A percentile compares a stretch with the other conserved stretches of the same genome.
Evolutionary conservation across 2,888 invertebrate species (phyloP).

Genomic region (Diarsia rubi): DNA sequence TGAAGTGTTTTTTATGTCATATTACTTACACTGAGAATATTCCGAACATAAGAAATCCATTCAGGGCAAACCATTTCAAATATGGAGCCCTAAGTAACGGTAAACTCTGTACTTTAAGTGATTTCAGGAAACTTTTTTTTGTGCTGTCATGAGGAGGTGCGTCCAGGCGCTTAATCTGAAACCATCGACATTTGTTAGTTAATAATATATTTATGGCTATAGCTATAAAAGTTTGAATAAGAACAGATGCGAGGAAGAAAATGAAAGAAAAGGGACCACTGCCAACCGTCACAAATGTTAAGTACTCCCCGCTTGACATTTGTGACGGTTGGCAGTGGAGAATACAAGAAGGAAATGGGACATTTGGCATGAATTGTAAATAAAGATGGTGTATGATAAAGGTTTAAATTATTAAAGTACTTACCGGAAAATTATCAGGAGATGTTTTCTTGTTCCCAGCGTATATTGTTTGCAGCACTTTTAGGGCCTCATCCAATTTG

Average conservation of each 20-base stretch:
- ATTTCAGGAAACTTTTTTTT: conserved; percentile 76
- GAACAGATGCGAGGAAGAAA: background rate
- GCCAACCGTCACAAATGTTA: too few species aligned
- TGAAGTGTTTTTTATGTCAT: background rate
- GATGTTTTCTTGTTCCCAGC: conserved; percentile 83
- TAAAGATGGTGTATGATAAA: background rate
- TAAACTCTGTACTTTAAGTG: conserved; percentile 89
- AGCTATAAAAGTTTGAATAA: background rate
- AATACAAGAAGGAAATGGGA: background rate
- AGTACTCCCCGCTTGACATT: too few species aligned
- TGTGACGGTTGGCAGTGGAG: background rate
- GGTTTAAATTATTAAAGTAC: background rate
- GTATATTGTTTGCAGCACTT: conserved; percentile 91
- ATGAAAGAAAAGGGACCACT: background rate
- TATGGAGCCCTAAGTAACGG: conserved; percentile 90
- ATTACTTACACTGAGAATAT: conserved; percentile 92
- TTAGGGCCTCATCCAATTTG: conserved; percentile 91
- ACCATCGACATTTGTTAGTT: conserved; percentile 39
- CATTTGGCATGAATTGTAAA: background rate
- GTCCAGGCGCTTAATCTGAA: conserved; percentile 80
- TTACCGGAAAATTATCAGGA: conserved; percentile 87
- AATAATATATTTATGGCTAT: too few species aligned
- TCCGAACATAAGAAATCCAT: conserved; percentile 91
- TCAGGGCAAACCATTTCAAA: conserved; percentile 88
- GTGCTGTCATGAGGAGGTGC: conserved; percentile 67